phyloP scores from a whole-genome alignment of 2,888 invertebrate species.

The Drosophila merina region DNA sequence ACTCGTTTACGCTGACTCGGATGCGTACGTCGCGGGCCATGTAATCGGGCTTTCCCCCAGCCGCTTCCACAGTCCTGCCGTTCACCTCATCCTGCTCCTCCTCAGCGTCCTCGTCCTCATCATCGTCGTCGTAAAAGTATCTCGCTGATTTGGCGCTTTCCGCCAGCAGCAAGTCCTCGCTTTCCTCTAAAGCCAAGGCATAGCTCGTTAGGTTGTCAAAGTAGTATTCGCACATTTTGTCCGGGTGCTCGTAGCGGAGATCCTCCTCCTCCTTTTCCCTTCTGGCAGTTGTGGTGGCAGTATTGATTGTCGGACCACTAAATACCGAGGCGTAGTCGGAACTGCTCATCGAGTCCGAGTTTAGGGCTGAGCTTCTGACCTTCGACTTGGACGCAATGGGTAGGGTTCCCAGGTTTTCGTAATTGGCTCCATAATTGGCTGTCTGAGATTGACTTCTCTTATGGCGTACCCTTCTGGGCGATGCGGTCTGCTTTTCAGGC shows the following conservation, averaged over 20 bases:
- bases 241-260: slow-evolving; percentile 81
- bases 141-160: slow-evolving; percentile 67
- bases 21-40: slow-evolving; percentile 70
- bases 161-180: slow-evolving; percentile 68
- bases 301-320: slow-evolving; percentile 72
- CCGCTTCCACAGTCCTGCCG: slow-evolving; percentile 13
- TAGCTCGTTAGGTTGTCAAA: slow-evolving; percentile 76
- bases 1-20: slow-evolving; percentile 76
- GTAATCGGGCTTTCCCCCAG: slow-evolving; percentile 61
- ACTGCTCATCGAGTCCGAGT: slow-evolving; percentile 83
- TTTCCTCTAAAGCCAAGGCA: slow-evolving; percentile 59
- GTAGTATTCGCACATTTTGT: slow-evolving; percentile 80
- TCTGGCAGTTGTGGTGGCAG: not conserved
- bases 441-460: slow-evolving; percentile 80
- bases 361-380: slow-evolving; percentile 32
- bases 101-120: slow-evolving; percentile 35
- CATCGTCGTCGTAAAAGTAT: slow-evolving; percentile 54
- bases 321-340: slow-evolving; percentile 84
- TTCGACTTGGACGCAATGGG: slow-evolving; percentile 55
- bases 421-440: slow-evolving; percentile 56
- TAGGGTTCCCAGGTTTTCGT: slow-evolving; percentile 76
- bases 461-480: slow-evolving; percentile 58
- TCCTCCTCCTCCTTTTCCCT: slow-evolving; percentile 9
- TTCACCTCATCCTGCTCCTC: slow-evolving; percentile 23
- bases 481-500: slow-evolving; percentile 18